Evolutionary conservation across 1,140 invertebrate genomes (phyloP).

Genomic region (Alviniconcha marisindica): DNA sequence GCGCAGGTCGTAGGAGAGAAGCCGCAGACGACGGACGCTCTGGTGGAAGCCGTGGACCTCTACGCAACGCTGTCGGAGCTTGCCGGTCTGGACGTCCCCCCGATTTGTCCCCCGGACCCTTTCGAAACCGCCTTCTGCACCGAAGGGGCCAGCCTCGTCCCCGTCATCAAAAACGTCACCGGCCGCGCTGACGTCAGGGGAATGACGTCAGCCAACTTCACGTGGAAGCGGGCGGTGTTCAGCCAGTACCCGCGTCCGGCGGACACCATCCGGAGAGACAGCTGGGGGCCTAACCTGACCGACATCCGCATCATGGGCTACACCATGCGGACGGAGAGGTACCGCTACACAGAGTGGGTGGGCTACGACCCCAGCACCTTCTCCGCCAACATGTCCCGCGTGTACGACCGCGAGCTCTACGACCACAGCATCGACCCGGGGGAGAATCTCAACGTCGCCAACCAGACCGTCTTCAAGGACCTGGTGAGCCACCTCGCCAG

Average conservation of each 20-base stretch:
- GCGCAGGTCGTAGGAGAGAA: background rate
- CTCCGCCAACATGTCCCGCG: slow-evolving; percentile 80
- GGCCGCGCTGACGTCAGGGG: too few species aligned
- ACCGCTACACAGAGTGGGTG: slow-evolving; percentile 89
- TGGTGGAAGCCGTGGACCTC: slow-evolving; percentile 88
- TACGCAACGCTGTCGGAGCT: slow-evolving; percentile 89
- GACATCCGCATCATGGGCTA: slow-evolving; percentile 83
- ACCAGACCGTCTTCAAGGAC: slow-evolving; percentile 45
- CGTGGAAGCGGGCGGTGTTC: slow-evolving; percentile 44
- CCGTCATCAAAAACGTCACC: slow-evolving; percentile 37
- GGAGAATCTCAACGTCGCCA: slow-evolving; percentile 84
- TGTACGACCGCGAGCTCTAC: slow-evolving; percentile 79
- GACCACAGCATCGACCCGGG: slow-evolving; percentile 81
- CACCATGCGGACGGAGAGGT: slow-evolving; percentile 81
- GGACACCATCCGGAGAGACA: slow-evolving; percentile 82
- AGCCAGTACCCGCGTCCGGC: slow-evolving; percentile 66
- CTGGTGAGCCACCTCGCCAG: slow-evolving; percentile 53
- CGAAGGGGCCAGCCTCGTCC: slow-evolving; percentile 84
- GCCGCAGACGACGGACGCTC: slow-evolving; percentile 42
- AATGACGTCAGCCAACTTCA: background rate
- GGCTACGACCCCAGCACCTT: slow-evolving; percentile 64
- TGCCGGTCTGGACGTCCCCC: slow-evolving; percentile 78
- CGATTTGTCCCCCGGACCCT: slow-evolving; percentile 78
- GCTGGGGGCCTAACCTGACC: slow-evolving; percentile 77
- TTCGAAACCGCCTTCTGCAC: slow-evolving; percentile 77